Evolutionary conservation across 2,797 vertebrate species (phyloP), one percentile per base, ranked within the genome.

Genomic region (Micrastur ruficollis): DNA sequence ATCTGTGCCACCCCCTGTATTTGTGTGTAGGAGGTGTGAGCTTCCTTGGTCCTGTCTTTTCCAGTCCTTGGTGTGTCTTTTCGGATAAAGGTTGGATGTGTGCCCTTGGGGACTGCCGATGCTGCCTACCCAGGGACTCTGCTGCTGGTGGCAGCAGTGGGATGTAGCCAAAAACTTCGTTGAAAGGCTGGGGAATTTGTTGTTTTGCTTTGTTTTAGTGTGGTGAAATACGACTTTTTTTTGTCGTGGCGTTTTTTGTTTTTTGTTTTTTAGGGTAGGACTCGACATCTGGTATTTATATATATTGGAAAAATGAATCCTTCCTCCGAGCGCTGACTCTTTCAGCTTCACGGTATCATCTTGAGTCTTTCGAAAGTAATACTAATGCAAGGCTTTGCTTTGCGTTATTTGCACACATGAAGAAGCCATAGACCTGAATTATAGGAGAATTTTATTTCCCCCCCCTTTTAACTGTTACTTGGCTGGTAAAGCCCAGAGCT

Each of bases 381-480:
- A 3, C 61, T 9, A 8, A 22, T 6, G 36, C 20, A 19, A 26
- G 36, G 36, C 22, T 53, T 72, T 40, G 34, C 31, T 58, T 46
- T 31, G 46, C 53, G 9, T 49, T 62, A 25, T 29, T 38, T 4
- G 26, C 13, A 4, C 18, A 0, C 17, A 4, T 31, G 5, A 23
- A 62, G 52, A 36, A 31, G 13, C 18, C 4, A 11, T 2, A 31
- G n/a, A 3, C 61, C 15, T 11, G 53, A 26, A 8, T 32, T 6
- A 1, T 4, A 6, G 0, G 5, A 13, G n/a, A 2, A 17, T 20
- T 29, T 29, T 62, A 14, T 56, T n/a, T 27, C 11, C 5, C 15
- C 9, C 9, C 2, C 0, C 1, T 18, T 61, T 31, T 4, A 7
- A 34, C n/a, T 3, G 32, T 23, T 47, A 5, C 8, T 61, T 71